A percentile compares a stretch with the other conserved stretches of the same genome.
Evolutionary conservation across 1,140 invertebrate species (phyloP).

Genomic region (Campoletis sonorensis): DNA sequence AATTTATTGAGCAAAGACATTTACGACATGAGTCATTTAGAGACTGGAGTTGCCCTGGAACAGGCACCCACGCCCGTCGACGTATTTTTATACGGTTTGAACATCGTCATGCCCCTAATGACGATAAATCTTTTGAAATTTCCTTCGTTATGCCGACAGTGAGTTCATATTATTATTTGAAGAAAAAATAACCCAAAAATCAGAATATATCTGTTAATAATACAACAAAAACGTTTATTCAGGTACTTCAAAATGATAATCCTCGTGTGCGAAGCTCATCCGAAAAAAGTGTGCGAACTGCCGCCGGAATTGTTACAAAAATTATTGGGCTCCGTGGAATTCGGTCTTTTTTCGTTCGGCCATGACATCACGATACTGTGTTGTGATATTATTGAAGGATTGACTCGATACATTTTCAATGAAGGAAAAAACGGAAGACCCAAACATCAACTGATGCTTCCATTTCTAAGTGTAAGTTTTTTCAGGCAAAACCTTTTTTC

Average conservation of each 20-base stretch:
- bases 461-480: conserved; percentile 82
- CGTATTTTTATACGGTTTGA: conserved; percentile 84
- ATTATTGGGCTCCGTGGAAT: conserved; percentile 81
- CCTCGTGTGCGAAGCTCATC: conserved; percentile 82
- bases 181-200: background rate
- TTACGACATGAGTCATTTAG: conserved; percentile 77
- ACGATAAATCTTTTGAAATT: conserved; percentile 85
- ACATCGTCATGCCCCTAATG: conserved; percentile 87
- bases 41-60: conserved; percentile 35
- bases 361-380: conserved; percentile 81
- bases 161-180: conserved; percentile 60
- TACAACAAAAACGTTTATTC: conserved; percentile 43
- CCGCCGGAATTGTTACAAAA: conserved; percentile 79
- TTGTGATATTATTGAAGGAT: conserved; percentile 81
- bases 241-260: conserved; percentile 80
- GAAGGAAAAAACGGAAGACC: conserved; percentile 69
- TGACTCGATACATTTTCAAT: conserved; percentile 75
- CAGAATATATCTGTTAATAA: conserved; percentile 22
- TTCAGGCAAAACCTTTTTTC: conserved; percentile 25
- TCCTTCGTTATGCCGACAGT: conserved; percentile 82
- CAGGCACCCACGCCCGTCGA: conserved; percentile 78
- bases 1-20: conserved; percentile 85
- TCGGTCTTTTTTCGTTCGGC: conserved; percentile 83
- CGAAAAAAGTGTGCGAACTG: conserved; percentile 79
- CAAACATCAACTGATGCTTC: conserved; percentile 78